These are phyloP conservation scores for Emydocephalus ijimae DNA, from an alignment of 2,113 vertebrate species.

Conservation along the genomic window DNA sequence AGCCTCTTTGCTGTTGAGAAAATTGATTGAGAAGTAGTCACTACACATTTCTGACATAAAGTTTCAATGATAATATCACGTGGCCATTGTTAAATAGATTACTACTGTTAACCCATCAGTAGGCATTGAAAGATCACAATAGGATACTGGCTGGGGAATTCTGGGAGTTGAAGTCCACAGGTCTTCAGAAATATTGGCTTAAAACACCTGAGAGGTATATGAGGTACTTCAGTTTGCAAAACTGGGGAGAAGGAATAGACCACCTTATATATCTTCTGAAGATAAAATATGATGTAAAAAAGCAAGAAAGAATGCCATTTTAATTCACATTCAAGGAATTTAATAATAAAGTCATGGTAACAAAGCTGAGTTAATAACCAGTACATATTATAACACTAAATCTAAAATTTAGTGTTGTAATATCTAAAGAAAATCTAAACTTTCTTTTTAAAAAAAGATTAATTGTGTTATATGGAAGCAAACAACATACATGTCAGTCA, in stretches of 20 bases:
- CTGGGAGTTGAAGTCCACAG: background rate
- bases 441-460: background rate
- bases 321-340: background rate
- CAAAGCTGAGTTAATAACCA: background rate
- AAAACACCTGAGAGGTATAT: background rate
- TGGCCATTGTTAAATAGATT: background rate
- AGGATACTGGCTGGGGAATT: background rate
- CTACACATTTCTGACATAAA: background rate
- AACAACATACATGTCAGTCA: background rate
- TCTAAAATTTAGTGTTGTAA: background rate
- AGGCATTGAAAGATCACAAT: background rate
- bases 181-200: background rate
- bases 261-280: background rate
- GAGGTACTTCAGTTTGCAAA: background rate
- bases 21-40: background rate
- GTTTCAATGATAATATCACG: background rate
- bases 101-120: background rate
- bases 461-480: background rate
- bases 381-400: background rate
- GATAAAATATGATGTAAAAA: background rate
- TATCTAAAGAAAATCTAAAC: too few relatives aligned
- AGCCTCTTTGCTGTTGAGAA: background rate
- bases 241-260: background rate
- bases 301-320: background rate
- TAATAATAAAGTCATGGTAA: background rate